Evolutionary conservation across 1,140 invertebrate genomes (phyloP).

Genomic region (Panagrolaimus sp.): DNA sequence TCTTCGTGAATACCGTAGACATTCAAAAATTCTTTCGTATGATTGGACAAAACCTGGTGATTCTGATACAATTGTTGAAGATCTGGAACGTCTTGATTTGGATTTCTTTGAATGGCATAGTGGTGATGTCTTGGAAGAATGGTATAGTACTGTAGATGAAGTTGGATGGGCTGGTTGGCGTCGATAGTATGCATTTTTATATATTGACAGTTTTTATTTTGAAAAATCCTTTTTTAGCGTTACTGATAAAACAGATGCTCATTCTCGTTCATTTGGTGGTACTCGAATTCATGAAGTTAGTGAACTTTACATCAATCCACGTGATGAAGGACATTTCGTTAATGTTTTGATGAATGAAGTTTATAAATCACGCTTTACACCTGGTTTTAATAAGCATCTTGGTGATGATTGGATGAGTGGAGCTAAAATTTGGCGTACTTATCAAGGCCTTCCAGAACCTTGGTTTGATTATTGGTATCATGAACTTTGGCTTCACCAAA

Average conservation of each 20-base stretch:
- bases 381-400: constrained; percentile 46
- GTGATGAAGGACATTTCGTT: constrained; percentile 47
- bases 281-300: constrained; percentile 43
- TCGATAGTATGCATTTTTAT: constrained; percentile 18
- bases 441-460: constrained; percentile 44
- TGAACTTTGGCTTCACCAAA: constrained; percentile 47
- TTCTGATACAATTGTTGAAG: constrained; percentile 68
- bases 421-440: constrained; percentile 17
- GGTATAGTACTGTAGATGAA: constrained; percentile 32
- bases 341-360: constrained; percentile 53
- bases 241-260: constrained; percentile 36
- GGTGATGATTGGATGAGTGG: constrained; percentile 37
- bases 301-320: constrained; percentile 52
- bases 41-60: constrained; percentile 78
- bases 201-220: not conserved
- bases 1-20: constrained; percentile 68
- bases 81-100: constrained; percentile 55
- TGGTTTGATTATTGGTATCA: constrained; percentile 54
- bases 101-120: constrained; percentile 58
- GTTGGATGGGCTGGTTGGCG: constrained; percentile 31
- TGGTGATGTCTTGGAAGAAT: constrained; percentile 52
- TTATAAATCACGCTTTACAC: constrained; percentile 36
- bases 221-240: constrained; percentile 28
- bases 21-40: constrained; percentile 75
- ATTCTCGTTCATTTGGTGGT: constrained; percentile 34